Base-by-base conservation (phyloP, 2,113 vertebrate species). In the Datnioides undecimradiatus region DNA sequence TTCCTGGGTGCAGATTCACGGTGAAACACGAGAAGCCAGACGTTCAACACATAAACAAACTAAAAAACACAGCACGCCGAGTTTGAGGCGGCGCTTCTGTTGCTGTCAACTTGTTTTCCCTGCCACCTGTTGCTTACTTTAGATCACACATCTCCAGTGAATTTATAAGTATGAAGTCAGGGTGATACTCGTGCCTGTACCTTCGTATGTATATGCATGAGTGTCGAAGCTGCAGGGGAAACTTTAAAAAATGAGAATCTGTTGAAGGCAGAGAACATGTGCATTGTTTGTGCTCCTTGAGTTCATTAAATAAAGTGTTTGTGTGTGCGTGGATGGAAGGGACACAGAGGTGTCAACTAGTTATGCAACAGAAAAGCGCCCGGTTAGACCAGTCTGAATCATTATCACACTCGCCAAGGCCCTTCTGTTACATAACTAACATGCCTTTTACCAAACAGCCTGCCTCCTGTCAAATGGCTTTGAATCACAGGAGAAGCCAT, bases 341-440 rank as follows among this genome's bases (percentile, higher is more conserved):
- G 83, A 88, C 80, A 80, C 31, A 48, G 73, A 87, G 84, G 85
- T 83, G 86, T 86, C 83, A 80, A 63, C 71, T 16, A 70, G 80
- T 90, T 92, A 90, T 62, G 86, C 73, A 92, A 91, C 69, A 86
- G 64, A 86, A 48, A 85, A 79, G 51, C 60, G 21, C 67, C 77
- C 54, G 14, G 67, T 87, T 75, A 40, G 73, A 67, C 72, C 27
- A 13, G 65, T 77, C 79, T 92, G 91, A 91, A 77, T 92, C 91
- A 92, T 73, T 46, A 65, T 86, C 83, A 74, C 82, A 81, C 90
- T 89, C 83, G 83, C 70, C 73, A 48, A 73, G 57, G 79, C 68
- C 85, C 64, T 81, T 79, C 51, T 79, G 84, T 90, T 90, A 77
- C 73, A 79, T 80, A 89, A 90, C 63, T 10, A 54, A 51, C 77